phyloP scores from a whole-genome alignment of 2,888 invertebrate species.

The Falcaria lacertinaria region DNA sequence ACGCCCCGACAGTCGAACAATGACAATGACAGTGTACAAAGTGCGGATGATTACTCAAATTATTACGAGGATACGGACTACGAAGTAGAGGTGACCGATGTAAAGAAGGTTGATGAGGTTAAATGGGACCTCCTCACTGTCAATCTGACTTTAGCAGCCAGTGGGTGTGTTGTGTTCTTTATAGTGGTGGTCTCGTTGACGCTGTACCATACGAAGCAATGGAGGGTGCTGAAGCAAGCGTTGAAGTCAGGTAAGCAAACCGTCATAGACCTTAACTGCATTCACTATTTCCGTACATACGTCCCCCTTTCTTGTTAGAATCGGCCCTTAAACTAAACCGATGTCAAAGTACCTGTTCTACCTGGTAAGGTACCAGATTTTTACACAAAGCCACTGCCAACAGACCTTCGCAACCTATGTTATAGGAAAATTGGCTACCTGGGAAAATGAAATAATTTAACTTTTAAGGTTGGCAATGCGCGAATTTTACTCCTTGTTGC shows the following conservation, averaged over 20 bases:
- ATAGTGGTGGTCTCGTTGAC: constrained; percentile 87
- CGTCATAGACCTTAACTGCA: too few species aligned
- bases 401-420: too few species aligned
- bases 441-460: too few species aligned
- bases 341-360: too few species aligned
- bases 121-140: constrained; percentile 88
- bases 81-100: constrained; percentile 59
- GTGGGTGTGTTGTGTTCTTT: constrained; percentile 89
- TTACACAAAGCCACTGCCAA: too few species aligned
- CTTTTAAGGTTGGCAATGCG: too few species aligned
- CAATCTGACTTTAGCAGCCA: constrained; percentile 85
- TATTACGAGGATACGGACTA: constrained; percentile 67
- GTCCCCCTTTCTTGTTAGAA: too few species aligned
- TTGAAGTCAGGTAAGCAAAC: constrained; percentile 85
- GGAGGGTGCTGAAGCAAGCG: constrained; percentile 87
- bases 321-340: too few species aligned
- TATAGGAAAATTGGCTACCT: too few species aligned
- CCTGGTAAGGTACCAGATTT: too few species aligned
- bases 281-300: too few species aligned
- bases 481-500: too few species aligned
- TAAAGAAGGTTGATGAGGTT: constrained; percentile 52
- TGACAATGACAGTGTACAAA: constrained; percentile 47
- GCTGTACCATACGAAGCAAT: constrained; percentile 88
- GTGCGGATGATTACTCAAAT: constrained; percentile 54
- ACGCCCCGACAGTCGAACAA: constrained; percentile 19